Evolutionary conservation across 2,113 vertebrate genomes (phyloP).

Genomic region (Phaethornis superciliosus): DNA sequence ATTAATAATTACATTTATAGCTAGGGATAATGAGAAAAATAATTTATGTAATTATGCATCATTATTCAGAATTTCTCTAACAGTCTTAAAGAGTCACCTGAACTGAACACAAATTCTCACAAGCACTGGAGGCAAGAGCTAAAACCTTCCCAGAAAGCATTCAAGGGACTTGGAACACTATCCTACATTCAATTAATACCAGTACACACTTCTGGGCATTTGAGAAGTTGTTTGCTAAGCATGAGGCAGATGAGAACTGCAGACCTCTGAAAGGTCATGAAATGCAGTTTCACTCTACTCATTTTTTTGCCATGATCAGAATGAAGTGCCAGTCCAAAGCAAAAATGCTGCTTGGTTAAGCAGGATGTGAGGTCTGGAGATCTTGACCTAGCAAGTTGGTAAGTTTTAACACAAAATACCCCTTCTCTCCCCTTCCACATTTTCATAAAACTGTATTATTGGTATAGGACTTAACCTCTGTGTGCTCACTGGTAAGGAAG

Average conservation of each 20-base stretch:
- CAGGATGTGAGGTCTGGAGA: not conserved
- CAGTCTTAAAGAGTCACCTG: not conserved
- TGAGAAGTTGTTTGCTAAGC: not conserved
- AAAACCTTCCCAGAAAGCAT: not conserved
- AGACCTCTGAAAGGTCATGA: not conserved
- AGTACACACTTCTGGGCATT: not conserved
- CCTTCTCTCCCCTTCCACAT: not conserved
- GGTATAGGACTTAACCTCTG: not conserved
- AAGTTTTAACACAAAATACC: not conserved
- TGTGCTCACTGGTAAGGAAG: not conserved
- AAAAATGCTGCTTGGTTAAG: not conserved
- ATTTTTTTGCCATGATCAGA: not conserved
- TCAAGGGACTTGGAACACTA: not conserved
- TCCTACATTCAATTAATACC: not conserved
- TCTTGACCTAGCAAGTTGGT: not conserved
- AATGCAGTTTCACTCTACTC: not conserved
- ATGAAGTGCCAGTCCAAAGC: not conserved
- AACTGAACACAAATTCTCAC: not conserved
- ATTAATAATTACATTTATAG: not conserved
- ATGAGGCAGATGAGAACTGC: accelerated
- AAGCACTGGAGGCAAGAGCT: not conserved
- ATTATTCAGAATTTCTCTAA: not conserved
- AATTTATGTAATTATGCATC: not conserved
- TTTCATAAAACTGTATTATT: not conserved
- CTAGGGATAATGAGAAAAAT: not conserved